A percentile compares a stretch with the other conserved stretches of the same genome.
Evolutionary conservation across 2,113 vertebrate species (phyloP).

Genomic region (Connochaetes taurinus): DNA sequence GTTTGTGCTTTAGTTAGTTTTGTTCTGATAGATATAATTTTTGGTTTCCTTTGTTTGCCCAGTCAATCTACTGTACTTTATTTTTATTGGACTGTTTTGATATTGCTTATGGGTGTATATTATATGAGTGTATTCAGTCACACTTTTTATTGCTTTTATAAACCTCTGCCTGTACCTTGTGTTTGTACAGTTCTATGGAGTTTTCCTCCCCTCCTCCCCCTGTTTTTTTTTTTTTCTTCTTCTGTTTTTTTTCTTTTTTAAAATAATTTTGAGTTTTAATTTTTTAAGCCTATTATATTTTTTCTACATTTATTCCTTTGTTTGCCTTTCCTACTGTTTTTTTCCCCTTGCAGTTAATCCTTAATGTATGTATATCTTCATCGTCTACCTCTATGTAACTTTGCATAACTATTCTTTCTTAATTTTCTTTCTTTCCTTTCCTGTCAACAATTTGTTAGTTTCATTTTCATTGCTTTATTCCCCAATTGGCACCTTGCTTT

Average conservation of each 20-base stretch:
- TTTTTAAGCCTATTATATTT: neutral
- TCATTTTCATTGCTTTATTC: too few species aligned
- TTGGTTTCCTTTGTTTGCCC: fast-evolving
- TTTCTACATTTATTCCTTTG: neutral
- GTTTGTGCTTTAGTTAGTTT: neutral
- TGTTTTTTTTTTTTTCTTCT: neutral
- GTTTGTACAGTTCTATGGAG: neutral
- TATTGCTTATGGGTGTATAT: neutral
- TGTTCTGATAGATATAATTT: neutral
- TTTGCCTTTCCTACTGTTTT: too few species aligned
- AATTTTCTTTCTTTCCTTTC: too few species aligned
- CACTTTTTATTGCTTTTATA: neutral
- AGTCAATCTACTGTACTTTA: neutral
- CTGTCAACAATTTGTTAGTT: too few species aligned
- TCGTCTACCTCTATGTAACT: too few species aligned
- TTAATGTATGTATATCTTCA: too few species aligned
- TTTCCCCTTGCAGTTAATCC: too few species aligned
- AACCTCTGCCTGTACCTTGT: neutral
- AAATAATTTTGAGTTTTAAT: neutral
- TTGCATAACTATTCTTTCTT: too few species aligned
- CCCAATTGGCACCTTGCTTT: too few species aligned
- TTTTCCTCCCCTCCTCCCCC: fast-evolving
- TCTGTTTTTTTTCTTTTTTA: neutral
- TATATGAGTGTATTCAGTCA: neutral
- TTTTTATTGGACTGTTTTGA: neutral